phyloP scores from a whole-genome alignment of 2,113 vertebrate genomes.

The Labeo catla region DNA sequence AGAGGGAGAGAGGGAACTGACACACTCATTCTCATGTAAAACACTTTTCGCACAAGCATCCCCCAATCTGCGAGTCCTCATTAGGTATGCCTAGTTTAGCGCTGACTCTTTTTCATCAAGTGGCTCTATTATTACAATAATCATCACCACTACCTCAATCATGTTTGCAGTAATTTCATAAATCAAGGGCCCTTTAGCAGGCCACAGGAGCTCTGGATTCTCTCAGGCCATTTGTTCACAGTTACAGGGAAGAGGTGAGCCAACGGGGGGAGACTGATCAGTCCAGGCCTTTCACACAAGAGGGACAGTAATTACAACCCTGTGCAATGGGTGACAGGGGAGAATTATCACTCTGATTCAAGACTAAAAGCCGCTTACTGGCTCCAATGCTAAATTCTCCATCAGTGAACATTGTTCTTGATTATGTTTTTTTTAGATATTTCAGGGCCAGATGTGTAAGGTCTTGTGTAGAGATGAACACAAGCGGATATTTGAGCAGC shows the following conservation, averaged over 20 bases:
- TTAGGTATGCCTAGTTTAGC: conserved; percentile 57
- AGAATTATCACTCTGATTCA: conserved; percentile 52
- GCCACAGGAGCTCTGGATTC: conserved; percentile 48
- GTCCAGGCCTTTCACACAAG: conserved; percentile 42
- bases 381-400: conserved; percentile 46
- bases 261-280: conserved; percentile 43
- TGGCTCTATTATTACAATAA: conserved; percentile 61
- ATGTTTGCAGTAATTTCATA: conserved; percentile 60
- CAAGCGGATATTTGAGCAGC: conserved; percentile 37
- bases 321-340: conserved; percentile 38
- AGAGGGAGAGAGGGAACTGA: conserved; percentile 30
- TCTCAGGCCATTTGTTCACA: conserved; percentile 47
- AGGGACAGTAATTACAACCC: conserved; percentile 49
- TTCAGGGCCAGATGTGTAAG: conserved; percentile 52
- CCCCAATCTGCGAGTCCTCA: conserved; percentile 58
- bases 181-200: conserved; percentile 60
- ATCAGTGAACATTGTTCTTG: conserved; percentile 40
- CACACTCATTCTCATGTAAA: conserved; percentile 65
- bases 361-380: conserved; percentile 38
- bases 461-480: conserved; percentile 43
- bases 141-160: conserved; percentile 58
- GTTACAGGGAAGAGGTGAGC: conserved; percentile 49
- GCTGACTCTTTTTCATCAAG: conserved; percentile 55
- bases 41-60: conserved; percentile 56
- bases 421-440: conserved; percentile 32